Conservation (phyloP, 2,113 vertebrate genomes). For the Lamprologus sp. region DNA sequence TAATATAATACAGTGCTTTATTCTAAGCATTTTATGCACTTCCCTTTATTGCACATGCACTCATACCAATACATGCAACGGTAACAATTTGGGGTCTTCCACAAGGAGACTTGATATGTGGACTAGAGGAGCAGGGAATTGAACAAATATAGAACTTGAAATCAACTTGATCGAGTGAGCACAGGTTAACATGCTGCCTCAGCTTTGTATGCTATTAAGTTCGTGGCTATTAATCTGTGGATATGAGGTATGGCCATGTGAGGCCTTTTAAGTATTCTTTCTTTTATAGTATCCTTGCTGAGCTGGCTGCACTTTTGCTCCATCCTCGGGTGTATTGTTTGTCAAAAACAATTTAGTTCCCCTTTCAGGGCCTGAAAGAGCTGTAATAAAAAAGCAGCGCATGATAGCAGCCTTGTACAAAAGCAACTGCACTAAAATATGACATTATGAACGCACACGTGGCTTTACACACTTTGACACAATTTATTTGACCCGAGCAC, state of each 20-base stretch:
- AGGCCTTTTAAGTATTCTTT: neutral
- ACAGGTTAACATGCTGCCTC: neutral
- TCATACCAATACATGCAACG: too few relatives aligned
- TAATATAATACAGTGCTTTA: neutral
- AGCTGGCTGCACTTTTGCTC: neutral
- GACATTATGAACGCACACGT: neutral
- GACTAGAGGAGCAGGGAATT: neutral
- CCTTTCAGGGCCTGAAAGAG: neutral
- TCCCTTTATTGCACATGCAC: neutral
- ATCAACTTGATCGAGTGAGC: neutral
- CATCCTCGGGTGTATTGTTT: neutral
- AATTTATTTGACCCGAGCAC: neutral
- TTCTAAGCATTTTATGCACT: neutral
- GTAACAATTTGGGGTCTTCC: neutral
- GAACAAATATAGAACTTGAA: conserved; percentile 18
- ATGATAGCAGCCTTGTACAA: neutral
- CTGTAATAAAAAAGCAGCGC: neutral
- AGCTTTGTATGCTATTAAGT: neutral
- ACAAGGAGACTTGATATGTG: neutral
- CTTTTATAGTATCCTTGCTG: neutral
- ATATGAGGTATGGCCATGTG: neutral
- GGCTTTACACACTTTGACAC: neutral
- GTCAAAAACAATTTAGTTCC: neutral
- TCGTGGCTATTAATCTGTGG: neutral
- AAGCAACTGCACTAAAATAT: neutral